Evolutionary conservation across 2,888 invertebrate genomes (phyloP), one percentile per base, ranked within the genome.

Genomic region (Drosophila meridiana): DNA sequence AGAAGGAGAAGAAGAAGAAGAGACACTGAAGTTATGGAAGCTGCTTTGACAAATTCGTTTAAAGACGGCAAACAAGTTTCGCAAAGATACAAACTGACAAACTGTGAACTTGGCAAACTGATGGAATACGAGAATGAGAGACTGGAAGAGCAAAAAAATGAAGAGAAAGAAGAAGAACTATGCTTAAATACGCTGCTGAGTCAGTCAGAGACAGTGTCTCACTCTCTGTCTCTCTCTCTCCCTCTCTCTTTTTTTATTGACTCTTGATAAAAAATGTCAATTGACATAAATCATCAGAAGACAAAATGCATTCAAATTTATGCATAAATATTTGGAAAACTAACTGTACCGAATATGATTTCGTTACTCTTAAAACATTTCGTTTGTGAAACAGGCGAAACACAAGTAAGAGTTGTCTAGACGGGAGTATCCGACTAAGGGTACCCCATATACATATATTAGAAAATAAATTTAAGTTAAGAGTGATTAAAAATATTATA

Each of bases 21-120:
- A 30, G 48, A n/a, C 32, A n/a, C 59, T 69, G 68, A 83, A 88
- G 87, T 82, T 88, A 71, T 88, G 76, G 82, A 77, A 86, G 87
- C 82, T 69, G 89, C 73, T 83, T 86, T 88, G 89, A 87, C 89
- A 85, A 85, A 88, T 88, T 83, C 80, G 72, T 71, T 84, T 73
- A 87, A 73, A 76, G 76, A 64, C 73, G 68, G 64, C 83, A 85
- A 88, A 85, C 85, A 86, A 86, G 87, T 88, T 84, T 83, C 34
- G 20, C 69, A 72, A 68, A 77, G 76, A 50, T 43, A 57, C 34
- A 48, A 48, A 52, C n/a, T 45, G 66, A 53, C 40, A 70, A 55
- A 70, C 40, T 72, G 58, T 26, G 40, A 45, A 48, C 28, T 34
- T 47, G 60, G 40, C 28, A 38, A 43, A 55, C n/a, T 36, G 61